Percentiles rank a stretch among this genome's conserved stretches.
phyloP scores from a whole-genome alignment of 2,797 vertebrate genomes.

The Staurois parvus region DNA sequence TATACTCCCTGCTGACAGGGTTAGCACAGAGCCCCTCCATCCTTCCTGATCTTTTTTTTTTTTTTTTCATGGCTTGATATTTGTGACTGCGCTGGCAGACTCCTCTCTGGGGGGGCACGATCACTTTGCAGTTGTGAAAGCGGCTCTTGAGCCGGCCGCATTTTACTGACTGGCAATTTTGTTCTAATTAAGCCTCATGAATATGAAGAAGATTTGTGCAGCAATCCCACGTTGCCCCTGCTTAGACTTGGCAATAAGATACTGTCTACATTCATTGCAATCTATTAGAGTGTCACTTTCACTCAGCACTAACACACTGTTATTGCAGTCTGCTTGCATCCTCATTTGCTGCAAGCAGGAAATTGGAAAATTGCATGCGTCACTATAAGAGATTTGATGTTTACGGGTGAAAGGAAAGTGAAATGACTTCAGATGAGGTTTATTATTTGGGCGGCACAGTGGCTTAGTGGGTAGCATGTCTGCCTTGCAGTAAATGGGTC shows the following conservation, averaged over 20 bases:
- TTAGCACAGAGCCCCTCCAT: not conserved
- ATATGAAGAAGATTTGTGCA: constrained; percentile 77
- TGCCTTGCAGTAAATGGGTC: no score
- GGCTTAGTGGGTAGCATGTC: no score
- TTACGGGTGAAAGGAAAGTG: no score
- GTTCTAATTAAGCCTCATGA: constrained; percentile 79
- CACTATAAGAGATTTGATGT: not conserved
- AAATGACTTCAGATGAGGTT: no score
- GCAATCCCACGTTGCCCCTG: constrained; percentile 69
- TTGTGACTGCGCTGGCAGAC: constrained; percentile 53
- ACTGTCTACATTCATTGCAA: constrained; percentile 67
- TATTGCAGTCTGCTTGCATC: constrained; percentile 26
- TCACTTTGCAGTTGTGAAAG: constrained; percentile 74
- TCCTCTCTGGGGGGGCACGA: constrained; percentile 68
- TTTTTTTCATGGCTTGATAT: constrained; percentile 55
- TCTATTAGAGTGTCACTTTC: constrained; percentile 63
- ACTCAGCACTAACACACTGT: constrained; percentile 49
- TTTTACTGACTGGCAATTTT: constrained; percentile 80
- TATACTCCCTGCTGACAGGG: not conserved
- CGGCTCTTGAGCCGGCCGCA: constrained; percentile 65
- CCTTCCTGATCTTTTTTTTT: constrained; percentile 36
- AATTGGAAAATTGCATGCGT: not conserved
- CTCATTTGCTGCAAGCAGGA: not conserved
- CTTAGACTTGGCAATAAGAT: constrained; percentile 65
- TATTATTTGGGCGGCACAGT: no score